Conservation (phyloP, 2,797 vertebrate genomes). For the Onychomys torridus region DNA sequence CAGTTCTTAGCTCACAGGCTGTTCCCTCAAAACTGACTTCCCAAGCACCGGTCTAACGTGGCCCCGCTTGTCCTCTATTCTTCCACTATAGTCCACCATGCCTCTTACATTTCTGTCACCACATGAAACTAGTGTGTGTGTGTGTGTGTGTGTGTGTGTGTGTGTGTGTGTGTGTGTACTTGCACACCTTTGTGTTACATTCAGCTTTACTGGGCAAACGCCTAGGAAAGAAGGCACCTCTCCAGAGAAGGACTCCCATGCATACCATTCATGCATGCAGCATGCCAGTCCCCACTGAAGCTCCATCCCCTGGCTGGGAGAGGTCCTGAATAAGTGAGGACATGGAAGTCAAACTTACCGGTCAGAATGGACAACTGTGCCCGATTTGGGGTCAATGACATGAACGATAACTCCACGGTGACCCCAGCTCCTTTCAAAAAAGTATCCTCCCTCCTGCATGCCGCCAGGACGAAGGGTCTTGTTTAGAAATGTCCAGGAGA, state of each 20-base stretch:
- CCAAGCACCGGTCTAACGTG: background rate
- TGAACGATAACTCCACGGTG: constrained; percentile 96
- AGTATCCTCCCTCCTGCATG: constrained; percentile 93
- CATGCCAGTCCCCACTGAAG: fast-evolving
- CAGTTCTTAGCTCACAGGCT: background rate
- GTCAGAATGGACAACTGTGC: constrained; percentile 92
- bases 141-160: background rate
- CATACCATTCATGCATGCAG: fast-evolving
- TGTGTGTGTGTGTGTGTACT: background rate
- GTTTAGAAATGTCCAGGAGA: constrained; percentile 97
- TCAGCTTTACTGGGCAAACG: fast-evolving
- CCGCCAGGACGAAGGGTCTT: constrained; percentile 93
- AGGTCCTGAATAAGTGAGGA: fast-evolving
- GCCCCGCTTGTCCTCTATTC: too few relatives aligned
- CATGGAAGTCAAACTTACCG: constrained; percentile 86
- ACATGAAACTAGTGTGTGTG: background rate
- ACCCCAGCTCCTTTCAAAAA: constrained; percentile 96
- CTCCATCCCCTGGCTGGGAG: fast-evolving
- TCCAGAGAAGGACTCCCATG: background rate
- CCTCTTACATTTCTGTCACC: fast-evolving
- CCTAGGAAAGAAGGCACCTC: background rate
- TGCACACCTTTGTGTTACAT: background rate
- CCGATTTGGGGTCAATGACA: constrained; percentile 91
- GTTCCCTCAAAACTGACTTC: background rate
- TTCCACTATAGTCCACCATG: background rate